Percentiles rank a stretch among this genome's conserved stretches.
These are phyloP conservation scores for Galerucella pusilla DNA, from an alignment of 2,888 invertebrate genomes.

Conservation along the genomic window DNA sequence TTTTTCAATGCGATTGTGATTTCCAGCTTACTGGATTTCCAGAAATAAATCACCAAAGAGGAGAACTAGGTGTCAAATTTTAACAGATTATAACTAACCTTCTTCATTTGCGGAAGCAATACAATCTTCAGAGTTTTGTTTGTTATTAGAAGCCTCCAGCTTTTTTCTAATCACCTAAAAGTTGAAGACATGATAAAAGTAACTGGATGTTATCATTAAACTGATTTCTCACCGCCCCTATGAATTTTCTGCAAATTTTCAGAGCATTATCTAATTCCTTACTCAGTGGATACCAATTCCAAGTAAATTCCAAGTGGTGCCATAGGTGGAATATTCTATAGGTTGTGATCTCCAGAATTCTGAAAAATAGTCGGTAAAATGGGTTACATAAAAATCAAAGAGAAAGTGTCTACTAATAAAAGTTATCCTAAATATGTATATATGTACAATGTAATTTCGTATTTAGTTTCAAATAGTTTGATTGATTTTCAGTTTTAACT, in stretches of 20 bases:
- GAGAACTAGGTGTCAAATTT: too few species aligned
- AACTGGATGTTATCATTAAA: too few species aligned
- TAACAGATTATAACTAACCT: conserved; percentile 12
- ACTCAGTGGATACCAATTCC: conserved; percentile 26
- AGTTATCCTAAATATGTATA: background rate
- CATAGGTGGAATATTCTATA: conserved; percentile 31
- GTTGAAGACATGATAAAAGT: background rate
- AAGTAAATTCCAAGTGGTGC: conserved; percentile 36
- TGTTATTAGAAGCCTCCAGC: conserved; percentile 13
- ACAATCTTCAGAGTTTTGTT: background rate
- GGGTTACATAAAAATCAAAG: too few species aligned
- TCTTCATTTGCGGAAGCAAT: conserved; percentile 19
- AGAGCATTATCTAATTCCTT: conserved; percentile 15
- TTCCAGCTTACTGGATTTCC: too few species aligned
- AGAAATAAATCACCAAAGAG: too few species aligned
- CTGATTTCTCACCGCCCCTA: conserved; percentile 29
- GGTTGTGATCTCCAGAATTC: conserved; percentile 31
- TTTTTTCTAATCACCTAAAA: conserved; percentile 37
- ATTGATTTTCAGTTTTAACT: too few species aligned
- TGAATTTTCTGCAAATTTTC: conserved; percentile 21
- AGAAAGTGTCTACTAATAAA: too few species aligned
- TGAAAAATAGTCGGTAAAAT: background rate
- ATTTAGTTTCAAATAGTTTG: too few species aligned
- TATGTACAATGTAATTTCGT: too few species aligned
- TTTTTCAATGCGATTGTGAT: too few species aligned